A percentile compares a stretch with the other conserved stretches of the same genome.
phyloP scores from a whole-genome alignment of 2,113 vertebrate genomes.

The Gymnarchus niloticus region DNA sequence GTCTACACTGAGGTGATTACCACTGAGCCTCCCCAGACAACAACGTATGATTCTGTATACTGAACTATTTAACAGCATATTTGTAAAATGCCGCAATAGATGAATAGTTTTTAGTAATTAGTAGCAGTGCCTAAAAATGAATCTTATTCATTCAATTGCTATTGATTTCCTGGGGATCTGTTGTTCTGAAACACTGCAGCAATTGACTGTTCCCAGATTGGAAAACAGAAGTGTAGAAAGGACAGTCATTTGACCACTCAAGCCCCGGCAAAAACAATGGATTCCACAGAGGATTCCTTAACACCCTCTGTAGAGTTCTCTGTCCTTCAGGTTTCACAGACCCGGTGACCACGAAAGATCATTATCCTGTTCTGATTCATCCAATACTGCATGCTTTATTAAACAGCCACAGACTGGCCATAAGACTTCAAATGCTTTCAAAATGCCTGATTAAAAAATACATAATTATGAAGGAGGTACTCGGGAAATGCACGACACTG shows the following conservation, averaged over 20 bases:
- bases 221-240: background rate
- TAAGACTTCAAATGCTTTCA: background rate
- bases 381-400: background rate
- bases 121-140: no score
- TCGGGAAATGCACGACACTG: no score
- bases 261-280: background rate
- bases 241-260: background rate
- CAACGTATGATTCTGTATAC: no score
- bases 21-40: no score
- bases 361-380: background rate
- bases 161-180: background rate
- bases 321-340: background rate
- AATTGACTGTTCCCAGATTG: background rate
- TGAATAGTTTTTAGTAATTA: no score
- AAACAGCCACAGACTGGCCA: background rate
- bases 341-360: background rate
- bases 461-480: background rate
- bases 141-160: background rate
- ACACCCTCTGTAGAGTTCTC: background rate
- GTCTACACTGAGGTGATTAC: background rate
- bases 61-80: no score
- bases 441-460: background rate
- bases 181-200: background rate
- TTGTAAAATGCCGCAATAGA: no score
- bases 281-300: background rate